phyloP scores from a whole-genome alignment of 2,888 invertebrate species.

The Thecophora atra region DNA sequence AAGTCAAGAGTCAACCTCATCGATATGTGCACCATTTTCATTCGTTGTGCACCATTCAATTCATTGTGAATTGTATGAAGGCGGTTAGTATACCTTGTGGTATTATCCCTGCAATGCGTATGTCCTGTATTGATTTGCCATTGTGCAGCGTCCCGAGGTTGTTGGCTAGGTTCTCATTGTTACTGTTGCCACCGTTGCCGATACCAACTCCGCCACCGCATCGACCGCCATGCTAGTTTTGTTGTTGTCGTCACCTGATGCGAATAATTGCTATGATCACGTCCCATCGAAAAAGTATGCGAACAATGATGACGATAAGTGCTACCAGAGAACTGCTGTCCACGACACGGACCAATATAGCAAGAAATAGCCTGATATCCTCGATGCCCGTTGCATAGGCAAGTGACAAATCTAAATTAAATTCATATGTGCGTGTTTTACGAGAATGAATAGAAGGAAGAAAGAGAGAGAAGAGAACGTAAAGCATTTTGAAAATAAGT shows the following conservation, averaged over 20 bases:
- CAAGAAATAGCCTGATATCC: constrained; percentile 69
- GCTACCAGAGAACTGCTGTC: constrained; percentile 69
- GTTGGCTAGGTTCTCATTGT: constrained; percentile 55
- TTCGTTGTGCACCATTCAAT: neutral
- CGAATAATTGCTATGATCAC: constrained; percentile 65
- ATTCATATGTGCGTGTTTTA: constrained; percentile 46
- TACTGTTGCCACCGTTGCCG: constrained; percentile 43
- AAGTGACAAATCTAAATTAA: constrained; percentile 60
- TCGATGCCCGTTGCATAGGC: constrained; percentile 67
- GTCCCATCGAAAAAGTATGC: constrained; percentile 66
- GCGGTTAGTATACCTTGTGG: constrained; percentile 55
- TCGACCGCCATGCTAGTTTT: constrained; percentile 33
- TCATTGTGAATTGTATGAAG: neutral
- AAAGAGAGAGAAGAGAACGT: constrained; percentile 5
- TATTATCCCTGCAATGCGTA: constrained; percentile 65
- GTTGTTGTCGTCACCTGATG: constrained; percentile 58
- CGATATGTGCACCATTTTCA: neutral
- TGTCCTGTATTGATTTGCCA: constrained; percentile 64
- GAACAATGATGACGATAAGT: constrained; percentile 68
- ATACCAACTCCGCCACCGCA: constrained; percentile 13
- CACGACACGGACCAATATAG: constrained; percentile 68
- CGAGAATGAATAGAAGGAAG: neutral
- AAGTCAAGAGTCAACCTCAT: neutral
- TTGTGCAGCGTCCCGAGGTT: constrained; percentile 60
- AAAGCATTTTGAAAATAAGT: neutral